phyloP scores from a whole-genome alignment of 2,888 invertebrate genomes.

The Chrysolina haemoptera region DNA sequence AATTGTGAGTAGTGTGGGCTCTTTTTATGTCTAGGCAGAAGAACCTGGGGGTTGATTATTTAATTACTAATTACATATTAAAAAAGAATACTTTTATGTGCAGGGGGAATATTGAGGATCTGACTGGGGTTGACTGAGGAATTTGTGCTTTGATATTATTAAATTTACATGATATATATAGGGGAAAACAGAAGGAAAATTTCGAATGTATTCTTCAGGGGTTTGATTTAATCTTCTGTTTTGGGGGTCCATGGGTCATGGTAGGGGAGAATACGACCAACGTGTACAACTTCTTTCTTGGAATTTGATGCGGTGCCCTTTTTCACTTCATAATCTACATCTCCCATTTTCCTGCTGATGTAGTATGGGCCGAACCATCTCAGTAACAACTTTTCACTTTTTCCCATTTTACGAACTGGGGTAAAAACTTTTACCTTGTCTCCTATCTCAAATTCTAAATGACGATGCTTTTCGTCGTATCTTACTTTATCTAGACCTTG shows the following conservation, averaged over 20 bases:
- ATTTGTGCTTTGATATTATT: background rate
- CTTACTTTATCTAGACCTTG: too few relatives aligned
- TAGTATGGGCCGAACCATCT: constrained; percentile 46
- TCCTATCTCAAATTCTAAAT: too few relatives aligned
- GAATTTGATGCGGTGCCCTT: constrained; percentile 26
- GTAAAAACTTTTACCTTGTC: too few relatives aligned
- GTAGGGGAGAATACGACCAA: constrained; percentile 46
- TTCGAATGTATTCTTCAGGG: too few relatives aligned
- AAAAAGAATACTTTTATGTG: too few relatives aligned
- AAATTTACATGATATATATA: background rate
- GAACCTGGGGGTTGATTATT: background rate
- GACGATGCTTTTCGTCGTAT: too few relatives aligned
- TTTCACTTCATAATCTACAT: constrained; percentile 47
- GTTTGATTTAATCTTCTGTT: constrained; percentile 1
- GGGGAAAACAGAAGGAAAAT: background rate
- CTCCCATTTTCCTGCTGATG: constrained; percentile 42
- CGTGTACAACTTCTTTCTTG: constrained; percentile 47
- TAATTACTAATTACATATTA: background rate
- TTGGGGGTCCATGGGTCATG: too few relatives aligned
- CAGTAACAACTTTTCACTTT: too few relatives aligned
- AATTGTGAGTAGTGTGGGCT: background rate
- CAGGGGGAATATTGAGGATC: background rate
- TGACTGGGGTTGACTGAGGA: background rate
- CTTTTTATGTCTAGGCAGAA: background rate
- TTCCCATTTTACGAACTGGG: too few relatives aligned